Conservation (phyloP, 2,888 invertebrate genomes). For the Parnassius glacialis region DNA sequence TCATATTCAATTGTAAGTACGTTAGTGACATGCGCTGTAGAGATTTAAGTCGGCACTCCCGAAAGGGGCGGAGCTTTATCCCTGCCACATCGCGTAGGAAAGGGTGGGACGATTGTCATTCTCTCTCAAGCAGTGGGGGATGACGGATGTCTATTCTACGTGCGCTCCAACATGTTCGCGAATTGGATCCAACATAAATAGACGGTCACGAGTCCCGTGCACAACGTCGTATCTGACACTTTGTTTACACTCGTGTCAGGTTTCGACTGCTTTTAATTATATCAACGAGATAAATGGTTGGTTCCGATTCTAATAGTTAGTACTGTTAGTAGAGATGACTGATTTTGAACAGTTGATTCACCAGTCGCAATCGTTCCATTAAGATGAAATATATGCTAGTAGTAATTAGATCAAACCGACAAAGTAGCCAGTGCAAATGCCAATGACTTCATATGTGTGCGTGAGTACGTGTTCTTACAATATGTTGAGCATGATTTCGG, state of each 20-base stretch:
- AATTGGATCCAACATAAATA: slow-evolving; percentile 71
- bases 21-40: slow-evolving; percentile 30
- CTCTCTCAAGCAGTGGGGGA: slow-evolving; percentile 62
- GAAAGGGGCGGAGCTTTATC: slow-evolving; percentile 38
- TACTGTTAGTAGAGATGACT: neutral
- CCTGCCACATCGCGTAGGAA: slow-evolving; percentile 39
- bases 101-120: slow-evolving; percentile 64
- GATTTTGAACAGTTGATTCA: too few relatives aligned
- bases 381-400: too few relatives aligned
- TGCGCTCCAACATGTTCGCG: slow-evolving; percentile 60
- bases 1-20: slow-evolving; percentile 33
- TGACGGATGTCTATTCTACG: slow-evolving; percentile 65
- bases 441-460: too few relatives aligned
- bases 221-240: slow-evolving; percentile 23
- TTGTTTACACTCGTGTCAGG: slow-evolving; percentile 30
- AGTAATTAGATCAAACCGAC: too few relatives aligned
- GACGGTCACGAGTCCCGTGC: slow-evolving; percentile 23
- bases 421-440: too few relatives aligned
- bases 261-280: slow-evolving; percentile 11
- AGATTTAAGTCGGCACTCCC: slow-evolving; percentile 36
- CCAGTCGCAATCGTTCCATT: too few relatives aligned
- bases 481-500: too few relatives aligned
- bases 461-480: too few relatives aligned
- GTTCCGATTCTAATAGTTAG: slow-evolving; percentile 12
- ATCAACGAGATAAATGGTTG: slow-evolving; percentile 15